Evolutionary conservation across 2,797 vertebrate species (phyloP).

Genomic region (Pelochelys cantorii): DNA sequence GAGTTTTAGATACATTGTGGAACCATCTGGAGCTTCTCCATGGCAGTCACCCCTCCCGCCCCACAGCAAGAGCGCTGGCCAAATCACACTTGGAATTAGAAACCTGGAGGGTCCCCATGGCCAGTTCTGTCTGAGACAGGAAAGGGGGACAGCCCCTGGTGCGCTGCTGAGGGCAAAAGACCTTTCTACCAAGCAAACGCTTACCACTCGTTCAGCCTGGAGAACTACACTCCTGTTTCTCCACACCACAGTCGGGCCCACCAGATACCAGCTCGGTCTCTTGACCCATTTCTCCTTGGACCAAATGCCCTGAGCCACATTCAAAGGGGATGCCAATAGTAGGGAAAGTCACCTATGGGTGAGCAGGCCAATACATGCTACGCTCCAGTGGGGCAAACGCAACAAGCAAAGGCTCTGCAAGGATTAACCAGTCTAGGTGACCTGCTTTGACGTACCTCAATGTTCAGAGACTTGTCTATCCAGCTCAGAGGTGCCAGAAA

Average conservation of each 20-base stretch:
- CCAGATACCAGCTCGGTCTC: background rate
- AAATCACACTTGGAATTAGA: rapidly evolving
- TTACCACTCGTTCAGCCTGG: rapidly evolving
- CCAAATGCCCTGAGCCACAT: too few relatives aligned
- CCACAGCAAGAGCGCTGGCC: background rate
- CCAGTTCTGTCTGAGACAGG: background rate
- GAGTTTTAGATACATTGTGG: background rate
- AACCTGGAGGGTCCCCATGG: background rate
- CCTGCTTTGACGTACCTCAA: background rate
- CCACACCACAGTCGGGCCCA: rapidly evolving
- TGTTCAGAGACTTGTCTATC: too few relatives aligned
- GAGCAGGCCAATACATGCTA: background rate
- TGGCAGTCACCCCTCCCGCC: rapidly evolving
- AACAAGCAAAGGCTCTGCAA: background rate
- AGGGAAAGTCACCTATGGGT: too few relatives aligned
- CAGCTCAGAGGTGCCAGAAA: too few relatives aligned
- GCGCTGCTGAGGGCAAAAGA: background rate
- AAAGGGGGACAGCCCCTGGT: background rate
- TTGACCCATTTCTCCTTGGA: rapidly evolving
- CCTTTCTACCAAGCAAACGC: background rate
- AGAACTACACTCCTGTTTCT: background rate
- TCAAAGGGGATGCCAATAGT: background rate
- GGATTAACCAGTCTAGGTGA: rapidly evolving
- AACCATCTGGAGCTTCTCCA: rapidly evolving
- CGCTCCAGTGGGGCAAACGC: background rate